Evolutionary conservation across 2,888 invertebrate genomes (phyloP), one percentile per base, ranked within the genome.

Genomic region (Protonemura montana): DNA sequence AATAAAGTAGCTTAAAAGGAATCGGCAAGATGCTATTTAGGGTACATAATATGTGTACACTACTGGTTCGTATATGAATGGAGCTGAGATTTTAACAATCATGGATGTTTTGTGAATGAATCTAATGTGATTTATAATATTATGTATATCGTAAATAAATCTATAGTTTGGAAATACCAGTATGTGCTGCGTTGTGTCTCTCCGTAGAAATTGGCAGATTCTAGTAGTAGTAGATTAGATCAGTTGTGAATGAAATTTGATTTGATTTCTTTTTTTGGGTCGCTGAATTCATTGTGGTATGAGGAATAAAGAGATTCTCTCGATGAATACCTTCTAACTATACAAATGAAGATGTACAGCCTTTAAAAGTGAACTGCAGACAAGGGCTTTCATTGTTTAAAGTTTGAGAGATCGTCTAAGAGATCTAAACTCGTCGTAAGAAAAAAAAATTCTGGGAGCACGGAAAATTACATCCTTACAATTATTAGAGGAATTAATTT

Each of bases 11-110:
- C 59, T 59, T 59, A 59, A 59, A 59, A 59, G 59, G 59, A 21
- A 21, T 59, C 21, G 13, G 59, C 59, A 59, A 59, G 59, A 59
- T 59, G 59, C 59, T 59, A 59, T 10, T 59, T 59, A 59, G 59
- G 59, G 59, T 59, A 59, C 59, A 59, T 59, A 59, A 59, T 59
- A 21, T 59, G 59, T 59, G 59, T 59, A 59, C 59, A 59, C 59
- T 59, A 59, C 59, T 59, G 59, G 59, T 59, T 59, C 59, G 59
- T 59, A 59, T 59, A 59, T 59, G 59, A 59, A 59, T 59, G 59
- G 59, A 59, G 59, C 21, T 59, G 59, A 59, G 59, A 59, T 21
- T 13, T 59, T 21, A 59, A 59, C 59, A 59, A 59, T 59, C 59
- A 59, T 59, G 59, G 59, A 59, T 59, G 59, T 59, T 59, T 59